Conservation (phyloP, 2,797 vertebrate species). For the Mus spretus region DNA sequence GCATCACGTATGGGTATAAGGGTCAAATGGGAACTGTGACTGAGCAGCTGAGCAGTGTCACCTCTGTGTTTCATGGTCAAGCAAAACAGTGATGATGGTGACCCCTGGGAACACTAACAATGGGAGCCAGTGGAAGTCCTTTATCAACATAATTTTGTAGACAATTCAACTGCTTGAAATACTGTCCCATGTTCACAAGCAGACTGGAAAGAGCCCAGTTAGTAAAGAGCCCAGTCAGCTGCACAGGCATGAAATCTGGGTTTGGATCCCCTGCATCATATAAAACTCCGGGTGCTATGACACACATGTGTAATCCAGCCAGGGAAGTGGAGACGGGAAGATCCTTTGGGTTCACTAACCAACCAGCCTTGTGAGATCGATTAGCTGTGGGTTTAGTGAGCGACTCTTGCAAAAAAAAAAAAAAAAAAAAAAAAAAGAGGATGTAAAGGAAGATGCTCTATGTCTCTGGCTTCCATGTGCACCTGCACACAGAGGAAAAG, state of each 20-base stretch:
- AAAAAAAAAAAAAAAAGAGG: neutral
- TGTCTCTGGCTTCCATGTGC: neutral
- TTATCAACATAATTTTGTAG: slow-evolving; percentile 21
- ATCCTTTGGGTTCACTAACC: neutral
- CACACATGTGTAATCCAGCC: neutral
- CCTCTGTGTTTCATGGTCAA: neutral
- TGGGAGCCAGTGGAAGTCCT: slow-evolving; percentile 34
- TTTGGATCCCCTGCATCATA: neutral
- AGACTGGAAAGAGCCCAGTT: neutral
- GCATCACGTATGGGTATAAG: neutral
- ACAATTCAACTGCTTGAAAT: neutral
- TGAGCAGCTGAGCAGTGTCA: slow-evolving; percentile 3
- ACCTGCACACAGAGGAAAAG: neutral
- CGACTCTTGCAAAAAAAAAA: neutral
- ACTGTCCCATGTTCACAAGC: neutral
- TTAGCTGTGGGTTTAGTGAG: neutral
- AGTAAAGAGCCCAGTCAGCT: too few relatives aligned
- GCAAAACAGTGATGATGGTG: neutral
- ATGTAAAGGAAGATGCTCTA: neutral
- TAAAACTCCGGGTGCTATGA: neutral
- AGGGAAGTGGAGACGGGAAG: neutral
- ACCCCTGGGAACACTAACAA: slow-evolving; percentile 6
- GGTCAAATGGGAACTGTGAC: neutral
- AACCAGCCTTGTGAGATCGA: neutral
- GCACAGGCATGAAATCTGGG: neutral